Evolutionary conservation across 2,797 vertebrate genomes (phyloP).

Genomic region (Thripadectes ignobilis): DNA sequence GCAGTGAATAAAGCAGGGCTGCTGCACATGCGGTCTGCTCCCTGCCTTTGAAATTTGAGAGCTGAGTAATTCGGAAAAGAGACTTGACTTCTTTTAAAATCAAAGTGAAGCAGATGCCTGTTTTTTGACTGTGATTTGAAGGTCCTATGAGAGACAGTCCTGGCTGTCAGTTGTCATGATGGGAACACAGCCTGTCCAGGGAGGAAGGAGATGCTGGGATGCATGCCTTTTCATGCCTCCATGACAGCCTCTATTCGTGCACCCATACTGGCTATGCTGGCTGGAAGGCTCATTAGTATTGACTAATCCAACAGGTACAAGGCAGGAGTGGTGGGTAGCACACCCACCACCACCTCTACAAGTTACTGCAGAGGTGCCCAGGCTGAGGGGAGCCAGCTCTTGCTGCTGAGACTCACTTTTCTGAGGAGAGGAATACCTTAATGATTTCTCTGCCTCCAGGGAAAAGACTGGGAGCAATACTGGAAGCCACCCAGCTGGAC

Average conservation of each 20-base stretch:
- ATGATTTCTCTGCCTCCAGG: background rate
- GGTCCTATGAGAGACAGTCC: background rate
- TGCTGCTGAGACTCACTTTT: background rate
- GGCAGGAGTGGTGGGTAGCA: background rate
- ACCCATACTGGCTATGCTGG: background rate
- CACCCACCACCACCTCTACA: rapidly evolving
- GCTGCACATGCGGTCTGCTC: background rate
- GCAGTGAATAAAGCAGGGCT: constrained; percentile 39
- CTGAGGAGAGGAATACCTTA: background rate
- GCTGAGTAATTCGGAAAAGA: constrained; percentile 21
- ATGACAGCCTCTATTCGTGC: background rate
- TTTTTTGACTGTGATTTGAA: background rate
- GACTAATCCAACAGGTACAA: rapidly evolving
- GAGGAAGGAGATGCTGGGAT: background rate
- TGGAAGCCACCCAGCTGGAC: background rate
- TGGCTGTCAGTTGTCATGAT: rapidly evolving
- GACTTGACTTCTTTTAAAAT: constrained; percentile 4
- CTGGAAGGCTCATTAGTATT: background rate
- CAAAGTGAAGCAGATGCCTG: background rate
- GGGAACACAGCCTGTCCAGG: background rate
- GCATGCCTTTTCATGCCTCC: background rate
- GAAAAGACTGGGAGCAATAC: background rate
- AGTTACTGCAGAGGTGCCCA: rapidly evolving
- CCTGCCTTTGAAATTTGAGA: constrained; percentile 46
- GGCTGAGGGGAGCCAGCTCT: background rate